A percentile compares a stretch with the other conserved stretches of the same genome.
Conservation (phyloP, 2,797 vertebrate genomes). For the Poeciliopsis turneri region DNA sequence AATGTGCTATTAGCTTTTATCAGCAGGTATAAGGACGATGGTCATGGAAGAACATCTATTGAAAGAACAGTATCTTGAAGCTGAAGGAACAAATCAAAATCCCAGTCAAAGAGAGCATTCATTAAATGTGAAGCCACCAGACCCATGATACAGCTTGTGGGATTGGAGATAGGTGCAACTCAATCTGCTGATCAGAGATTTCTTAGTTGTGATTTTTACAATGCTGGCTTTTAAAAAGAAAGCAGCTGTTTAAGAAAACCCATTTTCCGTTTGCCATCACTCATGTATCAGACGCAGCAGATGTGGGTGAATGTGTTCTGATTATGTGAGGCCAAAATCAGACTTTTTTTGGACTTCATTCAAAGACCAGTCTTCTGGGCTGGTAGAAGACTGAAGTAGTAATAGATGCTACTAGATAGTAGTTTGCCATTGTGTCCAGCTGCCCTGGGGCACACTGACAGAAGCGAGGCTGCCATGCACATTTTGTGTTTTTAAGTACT, state of each 20-base stretch:
- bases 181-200: not conserved
- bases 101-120: not conserved
- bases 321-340: not conserved
- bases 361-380: not conserved
- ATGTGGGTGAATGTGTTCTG: not conserved
- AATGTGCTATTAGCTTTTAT: not conserved
- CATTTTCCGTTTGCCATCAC: not conserved
- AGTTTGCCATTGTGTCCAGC: too few species aligned
- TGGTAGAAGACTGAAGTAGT: not conserved
- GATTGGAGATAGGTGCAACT: not conserved
- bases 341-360: not conserved
- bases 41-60: not conserved
- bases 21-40: not conserved
- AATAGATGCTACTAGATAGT: too few species aligned
- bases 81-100: not conserved
- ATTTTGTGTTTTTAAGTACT: not conserved
- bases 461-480: not conserved
- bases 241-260: not conserved
- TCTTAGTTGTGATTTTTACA: not conserved
- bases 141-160: not conserved
- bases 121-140: not conserved
- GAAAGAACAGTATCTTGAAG: not conserved
- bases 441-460: too few species aligned
- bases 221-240: not conserved
- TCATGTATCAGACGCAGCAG: not conserved